phyloP scores from a whole-genome alignment of 1,140 invertebrate species.

The Chelonus insularis region DNA sequence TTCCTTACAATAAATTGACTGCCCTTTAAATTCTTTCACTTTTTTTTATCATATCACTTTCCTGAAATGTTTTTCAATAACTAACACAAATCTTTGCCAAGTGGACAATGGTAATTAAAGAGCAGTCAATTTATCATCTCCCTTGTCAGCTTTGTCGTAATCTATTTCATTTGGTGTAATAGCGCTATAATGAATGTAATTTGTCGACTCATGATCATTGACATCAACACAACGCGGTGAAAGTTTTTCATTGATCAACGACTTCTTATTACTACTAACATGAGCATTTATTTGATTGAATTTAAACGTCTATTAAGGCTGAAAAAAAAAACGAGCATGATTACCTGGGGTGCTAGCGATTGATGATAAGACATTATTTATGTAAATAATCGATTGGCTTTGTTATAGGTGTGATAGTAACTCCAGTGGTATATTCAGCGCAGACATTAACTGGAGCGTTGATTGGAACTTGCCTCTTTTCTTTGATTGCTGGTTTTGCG shows the following conservation, averaged over 20 bases:
- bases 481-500: constrained; percentile 79
- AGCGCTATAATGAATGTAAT: constrained; percentile 1
- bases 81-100: neutral
- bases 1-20: constrained; percentile 12
- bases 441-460: constrained; percentile 79
- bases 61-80: too few species aligned
- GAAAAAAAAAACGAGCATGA: constrained; percentile 7
- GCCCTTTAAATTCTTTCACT: neutral
- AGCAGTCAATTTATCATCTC: constrained; percentile 18
- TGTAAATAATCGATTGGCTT: constrained; percentile 6
- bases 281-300: neutral
- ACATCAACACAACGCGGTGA: constrained; percentile 12
- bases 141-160: neutral
- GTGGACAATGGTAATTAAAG: neutral
- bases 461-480: constrained; percentile 75
- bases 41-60: neutral
- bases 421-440: constrained; percentile 75
- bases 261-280: constrained; percentile 24
- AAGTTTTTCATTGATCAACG: constrained; percentile 20
- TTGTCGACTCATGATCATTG: constrained; percentile 21
- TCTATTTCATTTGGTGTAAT: constrained; percentile 6
- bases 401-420: constrained; percentile 63
- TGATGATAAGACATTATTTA: constrained; percentile 15
- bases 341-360: constrained; percentile 35
- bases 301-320: neutral